Base-by-base conservation (phyloP, 2,113 vertebrate genomes). In the Hymenochirus boettgeri region DNA sequence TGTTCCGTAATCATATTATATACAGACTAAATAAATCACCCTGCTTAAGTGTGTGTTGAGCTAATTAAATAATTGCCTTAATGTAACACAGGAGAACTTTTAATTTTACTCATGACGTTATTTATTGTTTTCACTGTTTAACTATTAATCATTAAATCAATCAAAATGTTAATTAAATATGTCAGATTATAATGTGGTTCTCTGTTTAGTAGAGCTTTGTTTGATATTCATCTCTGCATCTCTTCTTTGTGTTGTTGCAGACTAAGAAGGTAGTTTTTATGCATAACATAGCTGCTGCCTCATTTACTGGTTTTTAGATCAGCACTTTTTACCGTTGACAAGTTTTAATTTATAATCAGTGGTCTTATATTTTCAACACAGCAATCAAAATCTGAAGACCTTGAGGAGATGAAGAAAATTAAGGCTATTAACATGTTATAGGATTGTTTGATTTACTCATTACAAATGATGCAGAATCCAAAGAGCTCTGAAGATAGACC, bases 341-440 rank as follows among this genome's bases (percentile, higher is more conserved):
- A 72, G 39, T 67, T 77, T 78, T 73, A 76, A 80, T 78, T 79
- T 81, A 79, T 73, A 77, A 80, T 71, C 65, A 59, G 76, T 70
- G 71, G 74, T 81, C 79, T 78, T 72, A 74, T 85, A 77, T 77
- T 81, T 76, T 77, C 71, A 65, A 65, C 63, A 71, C 62, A 76
- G 78, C 80, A 83, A 81, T 82, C 73, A 83, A 79, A 79, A 76
- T 77, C 75, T 80, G 80, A 53, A 82, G 75, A 83, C 79, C 79
- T 85, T 83, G 72, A 84, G 77, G 77, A 83, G 76, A 80, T 75
- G 69, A 69, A 83, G 74, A 70, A 85, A 83, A 84, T 83, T 84
- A 80, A 78, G 75, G 64, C 80, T 73, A 81, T 86, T 85, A 86
- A 80, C 70, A 74, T 76, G 74, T 77, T 81, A 74, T 62, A 75